Conservation (phyloP, 2,888 invertebrate species). For the Antitype chi region DNA sequence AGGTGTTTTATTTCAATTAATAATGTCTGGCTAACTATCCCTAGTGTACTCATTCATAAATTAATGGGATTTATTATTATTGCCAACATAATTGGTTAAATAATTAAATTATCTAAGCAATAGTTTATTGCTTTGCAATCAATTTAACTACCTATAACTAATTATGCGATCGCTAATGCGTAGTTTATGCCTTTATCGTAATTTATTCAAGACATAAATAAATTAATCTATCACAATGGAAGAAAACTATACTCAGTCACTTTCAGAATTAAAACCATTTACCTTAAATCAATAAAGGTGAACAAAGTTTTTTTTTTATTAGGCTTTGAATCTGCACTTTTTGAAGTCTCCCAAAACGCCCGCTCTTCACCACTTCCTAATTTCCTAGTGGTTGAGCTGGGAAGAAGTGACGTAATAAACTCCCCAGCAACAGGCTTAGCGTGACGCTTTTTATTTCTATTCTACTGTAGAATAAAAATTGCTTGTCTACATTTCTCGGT, state of each 20-base stretch:
- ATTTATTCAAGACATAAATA: background rate
- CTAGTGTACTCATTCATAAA: conserved; percentile 6
- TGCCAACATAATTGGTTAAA: conserved; percentile 3
- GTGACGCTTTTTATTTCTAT: too few relatives aligned
- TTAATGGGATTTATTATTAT: conserved; percentile 11
- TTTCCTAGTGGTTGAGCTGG: too few relatives aligned
- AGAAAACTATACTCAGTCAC: background rate
- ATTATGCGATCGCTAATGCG: conserved; percentile 16
- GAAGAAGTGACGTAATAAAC: too few relatives aligned
- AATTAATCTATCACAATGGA: background rate
- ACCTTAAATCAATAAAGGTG: background rate
- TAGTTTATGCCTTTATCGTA: background rate
- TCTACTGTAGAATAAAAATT: too few relatives aligned
- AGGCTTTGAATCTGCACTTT: too few relatives aligned
- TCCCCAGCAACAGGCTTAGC: too few relatives aligned
- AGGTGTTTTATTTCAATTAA: conserved; percentile 7
- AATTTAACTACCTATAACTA: conserved; percentile 9
- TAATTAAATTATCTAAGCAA: conserved; percentile 12
- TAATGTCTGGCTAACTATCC: background rate
- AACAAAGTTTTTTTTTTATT: background rate
- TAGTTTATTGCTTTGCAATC: conserved; percentile 12
- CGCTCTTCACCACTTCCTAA: too few relatives aligned
- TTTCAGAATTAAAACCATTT: background rate
- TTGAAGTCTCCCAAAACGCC: too few relatives aligned
- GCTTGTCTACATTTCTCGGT: too few relatives aligned